Conservation (phyloP, 2,113 vertebrate species). For the Cinclus mexicanus region DNA sequence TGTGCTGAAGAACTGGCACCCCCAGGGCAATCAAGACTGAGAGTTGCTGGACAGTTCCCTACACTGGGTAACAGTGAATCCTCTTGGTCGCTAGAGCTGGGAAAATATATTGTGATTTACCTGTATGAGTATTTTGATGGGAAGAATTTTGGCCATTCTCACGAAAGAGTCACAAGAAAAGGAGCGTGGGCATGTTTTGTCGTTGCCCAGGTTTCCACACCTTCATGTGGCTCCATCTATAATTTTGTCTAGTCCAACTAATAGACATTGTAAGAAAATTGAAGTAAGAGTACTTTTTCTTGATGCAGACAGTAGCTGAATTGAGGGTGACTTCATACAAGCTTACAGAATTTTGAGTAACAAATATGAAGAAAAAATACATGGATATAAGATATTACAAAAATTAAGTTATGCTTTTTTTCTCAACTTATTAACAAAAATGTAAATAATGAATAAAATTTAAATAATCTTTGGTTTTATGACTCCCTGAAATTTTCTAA, state of each 20-base stretch:
- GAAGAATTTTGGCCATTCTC: background rate
- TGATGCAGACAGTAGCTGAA: rapidly evolving
- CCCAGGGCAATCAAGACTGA: background rate
- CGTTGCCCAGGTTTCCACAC: background rate
- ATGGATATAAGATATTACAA: rapidly evolving
- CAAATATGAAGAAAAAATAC: background rate
- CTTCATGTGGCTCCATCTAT: background rate
- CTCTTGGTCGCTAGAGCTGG: background rate
- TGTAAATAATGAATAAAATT: background rate
- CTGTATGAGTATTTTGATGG: background rate
- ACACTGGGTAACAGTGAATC: background rate
- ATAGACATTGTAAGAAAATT: rapidly evolving
- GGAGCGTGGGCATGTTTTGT: background rate
- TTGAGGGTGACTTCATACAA: background rate
- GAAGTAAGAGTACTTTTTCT: background rate
- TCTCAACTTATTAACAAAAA: background rate
- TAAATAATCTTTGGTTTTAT: rapidly evolving
- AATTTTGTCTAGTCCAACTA: background rate
- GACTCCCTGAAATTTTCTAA: background rate
- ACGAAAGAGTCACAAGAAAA: background rate
- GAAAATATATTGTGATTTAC: background rate
- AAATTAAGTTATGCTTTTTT: background rate
- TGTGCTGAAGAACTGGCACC: background rate
- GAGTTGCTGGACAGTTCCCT: rapidly evolving
- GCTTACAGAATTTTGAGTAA: background rate